phyloP scores from a whole-genome alignment of 2,797 vertebrate species.

The Emydoidea blandingii region DNA sequence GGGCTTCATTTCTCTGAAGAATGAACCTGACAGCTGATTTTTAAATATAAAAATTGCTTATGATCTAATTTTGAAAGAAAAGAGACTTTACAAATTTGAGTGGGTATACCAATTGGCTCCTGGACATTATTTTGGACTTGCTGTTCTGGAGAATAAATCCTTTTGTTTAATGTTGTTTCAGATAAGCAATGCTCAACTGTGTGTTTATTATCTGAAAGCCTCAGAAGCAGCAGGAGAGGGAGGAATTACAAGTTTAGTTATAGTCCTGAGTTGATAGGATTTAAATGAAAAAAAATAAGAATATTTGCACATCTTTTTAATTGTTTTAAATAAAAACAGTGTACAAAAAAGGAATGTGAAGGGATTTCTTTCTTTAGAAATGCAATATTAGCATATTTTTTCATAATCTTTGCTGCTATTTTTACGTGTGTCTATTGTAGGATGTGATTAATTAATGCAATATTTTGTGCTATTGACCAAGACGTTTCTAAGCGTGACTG shows the following conservation, averaged over 20 bases:
- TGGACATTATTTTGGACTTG: neutral
- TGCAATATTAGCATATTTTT: neutral
- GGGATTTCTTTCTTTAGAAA: neutral
- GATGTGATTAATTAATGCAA: neutral
- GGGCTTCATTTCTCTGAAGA: neutral
- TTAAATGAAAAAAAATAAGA: neutral
- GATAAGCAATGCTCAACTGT: neutral
- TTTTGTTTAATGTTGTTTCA: neutral
- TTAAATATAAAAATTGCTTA: neutral
- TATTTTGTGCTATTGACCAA: neutral
- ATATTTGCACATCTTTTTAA: neutral
- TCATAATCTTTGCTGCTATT: neutral
- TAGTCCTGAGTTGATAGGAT: neutral
- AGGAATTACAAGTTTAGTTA: neutral
- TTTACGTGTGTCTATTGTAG: neutral
- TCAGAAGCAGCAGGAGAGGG: neutral
- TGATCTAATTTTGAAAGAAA: neutral
- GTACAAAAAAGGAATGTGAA: neutral
- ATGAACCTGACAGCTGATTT: neutral
- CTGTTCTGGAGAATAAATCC: neutral
- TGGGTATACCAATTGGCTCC: neutral
- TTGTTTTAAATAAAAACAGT: neutral
- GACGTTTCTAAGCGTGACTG: neutral
- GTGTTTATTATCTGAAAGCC: neutral
- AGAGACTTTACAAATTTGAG: rapidly evolving